Evolutionary conservation across 1,140 invertebrate genomes (phyloP).

Genomic region (Oedothorax gibbosus): DNA sequence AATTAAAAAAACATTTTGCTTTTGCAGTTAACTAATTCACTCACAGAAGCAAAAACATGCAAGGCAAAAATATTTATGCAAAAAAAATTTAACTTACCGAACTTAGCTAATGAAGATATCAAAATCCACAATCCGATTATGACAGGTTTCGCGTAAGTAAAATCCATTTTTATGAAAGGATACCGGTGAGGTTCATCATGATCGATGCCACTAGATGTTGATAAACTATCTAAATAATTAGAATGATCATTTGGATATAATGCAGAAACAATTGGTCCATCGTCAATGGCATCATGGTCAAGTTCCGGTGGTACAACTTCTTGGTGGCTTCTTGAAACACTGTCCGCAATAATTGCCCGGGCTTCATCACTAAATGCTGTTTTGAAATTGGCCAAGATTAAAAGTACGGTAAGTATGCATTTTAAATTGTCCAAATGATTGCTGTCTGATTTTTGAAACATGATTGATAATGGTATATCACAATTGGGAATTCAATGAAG

Average conservation of each 20-base stretch:
- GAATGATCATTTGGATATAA: slow-evolving; percentile 24
- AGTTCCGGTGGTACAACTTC: slow-evolving; percentile 46
- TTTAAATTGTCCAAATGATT: not conserved
- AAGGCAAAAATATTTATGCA: not conserved
- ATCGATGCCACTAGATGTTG: not conserved
- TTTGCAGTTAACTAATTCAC: too few species aligned
- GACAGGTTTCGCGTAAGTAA: slow-evolving; percentile 69
- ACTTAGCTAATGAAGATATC: slow-evolving; percentile 74
- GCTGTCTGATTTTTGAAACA: not conserved
- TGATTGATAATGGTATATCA: not conserved
- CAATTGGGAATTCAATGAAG: not conserved
- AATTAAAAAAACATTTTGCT: too few species aligned
- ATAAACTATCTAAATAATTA: slow-evolving; percentile 19
- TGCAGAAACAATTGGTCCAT: slow-evolving; percentile 46
- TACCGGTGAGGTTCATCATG: slow-evolving; percentile 17
- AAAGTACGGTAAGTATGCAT: not conserved
- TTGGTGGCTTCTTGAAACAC: slow-evolving; percentile 42
- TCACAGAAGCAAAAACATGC: too few species aligned
- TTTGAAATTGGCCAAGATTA: not conserved
- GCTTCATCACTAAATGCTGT: slow-evolving; percentile 13
- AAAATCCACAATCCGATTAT: slow-evolving; percentile 75
- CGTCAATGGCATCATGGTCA: slow-evolving; percentile 14
- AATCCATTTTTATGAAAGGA: slow-evolving; percentile 53
- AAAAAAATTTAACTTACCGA: slow-evolving; percentile 70
- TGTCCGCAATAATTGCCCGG: slow-evolving; percentile 37